Percentiles rank a stretch among this genome's conserved stretches.
Conservation (phyloP, 2,888 invertebrate genomes). For the Sesia apiformis region DNA sequence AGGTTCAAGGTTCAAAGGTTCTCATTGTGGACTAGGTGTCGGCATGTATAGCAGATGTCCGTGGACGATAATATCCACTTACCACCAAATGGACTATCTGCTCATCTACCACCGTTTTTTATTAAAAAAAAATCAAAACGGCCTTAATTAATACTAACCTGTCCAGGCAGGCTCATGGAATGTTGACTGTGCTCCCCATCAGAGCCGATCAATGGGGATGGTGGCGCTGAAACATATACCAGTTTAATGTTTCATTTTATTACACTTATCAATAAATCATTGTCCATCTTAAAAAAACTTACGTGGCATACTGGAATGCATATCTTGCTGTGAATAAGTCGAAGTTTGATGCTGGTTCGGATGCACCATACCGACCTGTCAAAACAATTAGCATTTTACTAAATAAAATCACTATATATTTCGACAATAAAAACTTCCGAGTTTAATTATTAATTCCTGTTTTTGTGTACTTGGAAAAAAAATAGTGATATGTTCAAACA, state of each 20-base stretch:
- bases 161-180: constrained; percentile 64
- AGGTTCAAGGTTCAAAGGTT: too few species aligned
- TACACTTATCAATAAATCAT: neutral
- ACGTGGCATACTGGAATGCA: constrained; percentile 87
- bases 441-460: too few species aligned
- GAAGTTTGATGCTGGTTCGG: constrained; percentile 81
- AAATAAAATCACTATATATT: too few species aligned
- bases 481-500: too few species aligned
- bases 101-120: too few species aligned
- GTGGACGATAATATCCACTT: too few species aligned
- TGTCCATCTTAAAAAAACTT: constrained; percentile 44
- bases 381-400: neutral
- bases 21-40: too few species aligned
- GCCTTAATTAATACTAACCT: constrained; percentile 30
- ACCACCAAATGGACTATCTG: too few species aligned
- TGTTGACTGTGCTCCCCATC: constrained; percentile 74
- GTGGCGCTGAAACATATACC: constrained; percentile 78
- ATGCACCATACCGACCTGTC: constrained; percentile 89
- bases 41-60: too few species aligned
- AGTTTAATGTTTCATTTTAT: neutral
- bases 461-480: too few species aligned
- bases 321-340: constrained; percentile 79
- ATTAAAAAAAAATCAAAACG: neutral
- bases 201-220: constrained; percentile 85
- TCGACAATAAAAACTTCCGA: too few species aligned